Percentiles rank a stretch among this genome's conserved stretches.
phyloP scores from a whole-genome alignment of 64 coral and sea anemone genomes.

The Cladopsammia gracilis region DNA sequence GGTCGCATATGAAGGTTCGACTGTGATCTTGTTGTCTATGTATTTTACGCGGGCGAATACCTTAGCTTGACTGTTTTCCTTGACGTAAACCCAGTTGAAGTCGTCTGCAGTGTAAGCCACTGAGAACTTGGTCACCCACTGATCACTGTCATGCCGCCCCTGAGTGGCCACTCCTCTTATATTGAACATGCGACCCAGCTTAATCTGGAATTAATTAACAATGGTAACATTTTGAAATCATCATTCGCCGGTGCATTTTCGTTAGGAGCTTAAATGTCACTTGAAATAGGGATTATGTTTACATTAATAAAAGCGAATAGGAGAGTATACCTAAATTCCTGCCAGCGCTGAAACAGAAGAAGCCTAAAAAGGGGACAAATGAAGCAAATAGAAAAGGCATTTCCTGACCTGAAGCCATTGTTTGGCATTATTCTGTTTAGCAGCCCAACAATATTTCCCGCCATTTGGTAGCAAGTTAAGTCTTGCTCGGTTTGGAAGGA shows the following conservation, averaged over 20 bases:
- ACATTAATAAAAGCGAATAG: too few relatives aligned
- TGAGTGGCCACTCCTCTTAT: constrained; percentile 41
- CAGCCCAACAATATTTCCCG: constrained; percentile 20
- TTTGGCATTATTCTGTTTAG: not conserved
- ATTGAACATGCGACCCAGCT: not conserved
- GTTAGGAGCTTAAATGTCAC: too few relatives aligned
- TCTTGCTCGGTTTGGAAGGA: constrained; percentile 10
- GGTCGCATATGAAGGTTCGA: too few relatives aligned
- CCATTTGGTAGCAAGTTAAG: constrained; percentile 14
- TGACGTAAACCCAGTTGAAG: not conserved
- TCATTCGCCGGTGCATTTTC: not conserved
- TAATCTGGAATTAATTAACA: not conserved
- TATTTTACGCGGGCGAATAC: not conserved
- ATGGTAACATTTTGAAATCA: too few relatives aligned
- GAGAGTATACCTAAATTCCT: too few relatives aligned
- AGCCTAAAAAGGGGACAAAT: too few relatives aligned
- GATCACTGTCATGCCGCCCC: not conserved
- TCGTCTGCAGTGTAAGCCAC: constrained; percentile 16
- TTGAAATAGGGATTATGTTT: too few relatives aligned
- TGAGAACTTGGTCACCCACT: constrained; percentile 38
- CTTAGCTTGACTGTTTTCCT: constrained; percentile 3
- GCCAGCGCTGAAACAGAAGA: too few relatives aligned
- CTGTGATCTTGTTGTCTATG: too few relatives aligned
- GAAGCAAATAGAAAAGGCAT: not conserved
- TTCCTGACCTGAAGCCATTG: constrained; percentile 21